Base-by-base conservation (phyloP, 2,113 vertebrate species). In the Ciconia maguari region DNA sequence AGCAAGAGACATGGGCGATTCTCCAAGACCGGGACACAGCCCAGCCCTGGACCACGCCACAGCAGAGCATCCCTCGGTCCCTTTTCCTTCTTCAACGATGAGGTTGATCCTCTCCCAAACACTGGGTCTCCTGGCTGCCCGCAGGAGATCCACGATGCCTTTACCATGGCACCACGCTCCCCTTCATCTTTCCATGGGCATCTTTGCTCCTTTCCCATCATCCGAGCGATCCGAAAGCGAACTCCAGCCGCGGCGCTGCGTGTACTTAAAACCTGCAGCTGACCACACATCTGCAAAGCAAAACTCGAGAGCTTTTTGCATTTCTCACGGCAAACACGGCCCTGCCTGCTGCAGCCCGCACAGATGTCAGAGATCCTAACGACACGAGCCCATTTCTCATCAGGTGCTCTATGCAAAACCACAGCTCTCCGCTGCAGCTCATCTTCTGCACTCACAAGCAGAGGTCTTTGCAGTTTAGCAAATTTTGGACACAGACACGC, bases 1-100 rank as follows among this genome's bases (percentile, higher is more conserved):
- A 85, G 4, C 9, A 42, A 70, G 54, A 42, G 49, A 38, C 18
- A 41, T 3, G 2, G 34, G 34, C 2, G 5, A 49, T 34, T 52
- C 44, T 49, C 77, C 55, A 81, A 74, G 58, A 32, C 4, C 6
- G 6, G 17, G 30, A 54, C 27, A 30, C 49, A 85, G 49, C 54
- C 69, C 58, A 74, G 51, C 13, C 8, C 34, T 16, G 36, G 41
- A 52, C 12, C 24, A 21, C 0, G 0, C 2, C 3, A 3, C 15
- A 93, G 81, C 87, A 89, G n/a, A 69, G n/a, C 57, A 83, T 68
- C 48, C 4, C 44, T 58, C 34, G 49, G 57, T 11, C 70, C 46
- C 42, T 66, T 41, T 49, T 19, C 51, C 27, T 58, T 72, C 89
- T 46, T 21, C 80, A 83, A 0, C 0, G 5, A 29, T 2, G 27